Evolutionary conservation across 2,797 vertebrate species (phyloP), one percentile per base, ranked within the genome.

Genomic region (Triplophysa yarkandensis): DNA sequence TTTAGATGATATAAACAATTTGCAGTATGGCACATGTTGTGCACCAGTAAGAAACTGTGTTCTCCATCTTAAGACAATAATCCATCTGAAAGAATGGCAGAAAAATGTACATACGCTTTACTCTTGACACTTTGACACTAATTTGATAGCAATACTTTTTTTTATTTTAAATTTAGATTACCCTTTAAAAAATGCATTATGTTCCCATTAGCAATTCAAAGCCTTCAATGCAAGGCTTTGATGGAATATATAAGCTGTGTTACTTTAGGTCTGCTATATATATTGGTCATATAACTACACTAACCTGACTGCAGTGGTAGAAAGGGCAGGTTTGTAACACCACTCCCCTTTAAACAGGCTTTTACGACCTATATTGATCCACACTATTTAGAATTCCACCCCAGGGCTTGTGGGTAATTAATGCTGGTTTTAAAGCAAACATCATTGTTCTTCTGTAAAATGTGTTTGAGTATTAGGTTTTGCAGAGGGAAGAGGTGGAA

Each of bases 351-450:
- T 70, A 74, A 80, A 77, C 62, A 32, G 44, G 25, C 41, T 67
- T 74, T 77, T 76, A 80, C 58, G 57, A 77, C 61, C 62, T 25
- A 14, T 68, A 81, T 81, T 44, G 77, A 84, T 84, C 77, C 27
- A 41, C 39, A 30, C 74, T 52, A 19, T 64, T 78, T 81, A 65
- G 60, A 79, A 74, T 76, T 74, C 80, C 74, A 41, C 30, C 36
- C 25, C 21, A 55, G 50, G 60, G 62, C 76, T 80, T 79, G 63
- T 41, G 65, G 54, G 80, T 81, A 79, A 82, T 80, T 79, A 79
- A 77, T 54, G 55, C 57, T 67, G 77, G 64, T 69, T 77, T 80
- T 68, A 78, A 77, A 78, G 69, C 73, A 78, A 77, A 80, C 78
- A 77, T 80, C 52, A 78, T 81, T 64, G n/a, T 66, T 76, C 71